A percentile compares a stretch with the other conserved stretches of the same genome.
These are phyloP conservation scores for Chrysoperla carnea DNA, from an alignment of 1,140 invertebrate species.

Conservation along the genomic window DNA sequence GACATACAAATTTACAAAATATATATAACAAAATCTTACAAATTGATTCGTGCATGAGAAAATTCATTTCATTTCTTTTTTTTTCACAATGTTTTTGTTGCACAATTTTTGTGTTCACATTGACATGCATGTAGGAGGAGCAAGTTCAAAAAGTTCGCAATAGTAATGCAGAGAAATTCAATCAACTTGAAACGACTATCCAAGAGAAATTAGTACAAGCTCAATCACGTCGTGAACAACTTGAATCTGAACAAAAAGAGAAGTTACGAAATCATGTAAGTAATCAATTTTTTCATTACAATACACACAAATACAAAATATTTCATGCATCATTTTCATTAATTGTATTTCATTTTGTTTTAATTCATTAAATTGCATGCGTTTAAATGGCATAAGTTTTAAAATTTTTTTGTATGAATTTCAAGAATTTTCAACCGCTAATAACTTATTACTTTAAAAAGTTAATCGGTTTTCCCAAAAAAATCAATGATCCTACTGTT, in stretches of 20 bases:
- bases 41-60: too few relatives aligned
- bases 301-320: neutral
- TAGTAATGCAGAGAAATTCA: constrained; percentile 40
- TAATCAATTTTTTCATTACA: constrained; percentile 12
- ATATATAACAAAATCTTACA: neutral
- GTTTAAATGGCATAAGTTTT: too few relatives aligned
- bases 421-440: too few relatives aligned
- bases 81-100: neutral
- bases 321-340: constrained; percentile 6
- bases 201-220: constrained; percentile 55
- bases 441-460: too few relatives aligned
- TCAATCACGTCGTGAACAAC: constrained; percentile 41
- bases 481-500: too few relatives aligned
- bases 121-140: constrained; percentile 36
- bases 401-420: neutral
- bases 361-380: neutral
- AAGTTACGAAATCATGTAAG: constrained; percentile 59
- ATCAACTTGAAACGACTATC: constrained; percentile 45
- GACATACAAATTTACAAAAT: neutral
- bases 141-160: constrained; percentile 47
- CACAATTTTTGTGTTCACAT: constrained; percentile 5
- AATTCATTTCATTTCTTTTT: too few relatives aligned
- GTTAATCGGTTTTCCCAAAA: too few relatives aligned
- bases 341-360: neutral
- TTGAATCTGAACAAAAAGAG: constrained; percentile 54